phyloP scores from a whole-genome alignment of 2,888 invertebrate species.

The Homarus gammarus region DNA sequence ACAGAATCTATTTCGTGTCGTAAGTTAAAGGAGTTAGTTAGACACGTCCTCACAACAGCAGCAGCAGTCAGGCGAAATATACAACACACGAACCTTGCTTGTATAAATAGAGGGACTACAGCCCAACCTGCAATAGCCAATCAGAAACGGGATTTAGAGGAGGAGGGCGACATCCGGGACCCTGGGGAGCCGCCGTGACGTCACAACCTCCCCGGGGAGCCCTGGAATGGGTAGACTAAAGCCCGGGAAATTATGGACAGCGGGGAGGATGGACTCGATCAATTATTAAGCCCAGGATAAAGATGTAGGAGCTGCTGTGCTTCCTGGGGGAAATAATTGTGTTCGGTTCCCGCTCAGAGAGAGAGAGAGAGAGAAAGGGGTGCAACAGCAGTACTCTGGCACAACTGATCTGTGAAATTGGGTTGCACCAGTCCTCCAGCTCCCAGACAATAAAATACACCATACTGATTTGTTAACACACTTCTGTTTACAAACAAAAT shows the following conservation, averaged over 20 bases:
- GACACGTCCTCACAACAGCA: no score
- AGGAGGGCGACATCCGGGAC: background rate
- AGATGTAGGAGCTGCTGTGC: background rate
- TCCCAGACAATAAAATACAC: background rate
- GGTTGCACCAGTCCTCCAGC: background rate
- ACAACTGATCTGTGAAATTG: conserved; percentile 12
- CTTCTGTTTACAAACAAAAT: background rate
- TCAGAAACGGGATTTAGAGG: background rate
- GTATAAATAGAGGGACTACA: no score
- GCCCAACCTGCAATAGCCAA: background rate
- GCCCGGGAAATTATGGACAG: conserved; percentile 36
- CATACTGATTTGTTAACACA: background rate
- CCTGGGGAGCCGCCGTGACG: background rate
- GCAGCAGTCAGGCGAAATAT: no score
- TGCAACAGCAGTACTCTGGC: background rate
- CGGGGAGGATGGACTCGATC: conserved; percentile 31
- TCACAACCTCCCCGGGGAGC: background rate
- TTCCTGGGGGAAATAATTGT: background rate
- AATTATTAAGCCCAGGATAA: conserved; percentile 37
- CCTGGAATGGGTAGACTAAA: conserved; percentile 17
- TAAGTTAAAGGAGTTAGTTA: no score
- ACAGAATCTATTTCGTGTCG: no score
- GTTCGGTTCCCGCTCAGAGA: background rate
- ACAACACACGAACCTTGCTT: no score
- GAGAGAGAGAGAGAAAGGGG: background rate